Base-by-base conservation (phyloP, 2,797 vertebrate species). In the Danio aesculapii region DNA sequence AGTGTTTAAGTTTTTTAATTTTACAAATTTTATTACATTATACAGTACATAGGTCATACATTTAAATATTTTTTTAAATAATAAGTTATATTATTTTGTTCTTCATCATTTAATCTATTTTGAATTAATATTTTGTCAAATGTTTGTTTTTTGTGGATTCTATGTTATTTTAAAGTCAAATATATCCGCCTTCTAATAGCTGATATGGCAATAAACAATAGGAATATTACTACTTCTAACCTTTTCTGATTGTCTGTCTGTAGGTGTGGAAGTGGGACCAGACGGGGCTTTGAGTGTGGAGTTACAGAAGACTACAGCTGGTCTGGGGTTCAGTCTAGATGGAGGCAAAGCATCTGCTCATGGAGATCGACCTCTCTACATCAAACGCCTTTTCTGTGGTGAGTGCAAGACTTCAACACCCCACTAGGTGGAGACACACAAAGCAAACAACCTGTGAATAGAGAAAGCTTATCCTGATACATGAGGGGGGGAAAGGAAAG, bases 351-450 rank as follows among this genome's bases (percentile, higher is more conserved):
- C 95, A 4, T 96, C 96, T 0, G 87, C 93, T 83, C 92, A 92
- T n/a, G 95, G 95, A 83, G 95, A 97, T 78, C 91, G 93, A 69
- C 96, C 97, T 10, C 94, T 98, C 47, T 88, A 93, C 69, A 90
- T 99, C 81, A 98, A 97, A 88, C 95, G 95, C 77, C 86, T 98
- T 79, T 98, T 98, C 92, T 95, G 95, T 95, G 97, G 97, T 98
- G 93, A 90, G 74, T 17, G 13, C 19, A 59, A 47, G 12, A 17
- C 19, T 16, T 19, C 8, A 5, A 52, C 0, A 44, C 69, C 30
- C 79, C 85, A 81, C 43, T 62, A 79, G 83, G 59, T 78, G 75
- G 78, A 46, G 81, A 72, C 62, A 53, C 46, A 76, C 21, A 50
- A 44, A 17, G 55, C 75, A 19, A 16, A 39, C 10, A 21, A 12